Evolutionary conservation across 2,888 invertebrate species (phyloP).

Genomic region (Stomorhina lunata): DNA sequence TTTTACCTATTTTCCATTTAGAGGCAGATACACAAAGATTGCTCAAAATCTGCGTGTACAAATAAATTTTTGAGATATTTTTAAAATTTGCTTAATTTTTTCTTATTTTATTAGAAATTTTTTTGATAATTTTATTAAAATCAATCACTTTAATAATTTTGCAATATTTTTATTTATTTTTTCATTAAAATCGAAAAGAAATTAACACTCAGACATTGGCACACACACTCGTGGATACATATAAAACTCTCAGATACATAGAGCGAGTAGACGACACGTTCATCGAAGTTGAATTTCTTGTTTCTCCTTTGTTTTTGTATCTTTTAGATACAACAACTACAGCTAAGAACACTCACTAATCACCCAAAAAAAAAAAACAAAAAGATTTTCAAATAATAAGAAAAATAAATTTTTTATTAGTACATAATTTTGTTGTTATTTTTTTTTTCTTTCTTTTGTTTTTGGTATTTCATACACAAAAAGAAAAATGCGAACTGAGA

Average conservation of each 20-base stretch:
- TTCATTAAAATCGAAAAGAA: slow-evolving; percentile 39
- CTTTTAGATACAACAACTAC: slow-evolving; percentile 16
- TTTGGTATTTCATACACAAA: slow-evolving; percentile 25
- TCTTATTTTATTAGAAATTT: not conserved
- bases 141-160: slow-evolving; percentile 10
- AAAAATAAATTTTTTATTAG: too few species aligned
- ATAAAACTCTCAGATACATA: not conserved
- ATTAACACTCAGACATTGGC: not conserved
- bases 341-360: slow-evolving; percentile 23
- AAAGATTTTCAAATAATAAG: too few species aligned
- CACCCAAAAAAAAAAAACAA: slow-evolving; percentile 8
- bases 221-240: not conserved
- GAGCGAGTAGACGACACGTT: too few species aligned
- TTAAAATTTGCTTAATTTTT: not conserved
- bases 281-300: slow-evolving; percentile 13
- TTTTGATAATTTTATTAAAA: not conserved
- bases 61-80: not conserved
- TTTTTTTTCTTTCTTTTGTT: not conserved
- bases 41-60: not conserved
- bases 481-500: not conserved
- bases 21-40: slow-evolving; percentile 3
- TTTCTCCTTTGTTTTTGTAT: slow-evolving; percentile 38
- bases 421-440: not conserved
- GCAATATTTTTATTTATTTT: slow-evolving; percentile 16
- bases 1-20: not conserved